Base-by-base conservation (phyloP, 2,797 vertebrate genomes). In the Champsocephalus gunnari region DNA sequence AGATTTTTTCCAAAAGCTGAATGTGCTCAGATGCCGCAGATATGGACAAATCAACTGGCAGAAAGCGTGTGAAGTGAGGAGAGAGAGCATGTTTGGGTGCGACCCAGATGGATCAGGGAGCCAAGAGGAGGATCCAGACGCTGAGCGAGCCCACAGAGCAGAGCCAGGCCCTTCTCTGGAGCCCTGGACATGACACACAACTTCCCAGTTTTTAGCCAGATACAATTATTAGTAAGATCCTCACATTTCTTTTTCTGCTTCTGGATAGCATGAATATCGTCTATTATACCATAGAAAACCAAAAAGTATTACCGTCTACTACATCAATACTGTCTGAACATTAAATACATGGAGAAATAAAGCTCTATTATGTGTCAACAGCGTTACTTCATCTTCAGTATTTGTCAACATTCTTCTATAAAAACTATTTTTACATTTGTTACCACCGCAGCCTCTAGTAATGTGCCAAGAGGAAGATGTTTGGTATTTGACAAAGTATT, bases 31-130 rank as follows among this genome's bases (percentile, higher is more conserved):
- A 90, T 87, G 89, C 70, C 64, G 54, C 53, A 79, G 84, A 91
- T 82, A 89, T 56, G 87, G 88, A 86, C 84, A 88, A 89, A 87
- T 93, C 86, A 91, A 91, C 90, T 91, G 91, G 91, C 91, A 93
- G 85, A 77, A 83, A 77, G 76, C 66, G 88, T 88, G 89, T 84
- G 86, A 87, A 91, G 84, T 82, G 79, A 86, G 75, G 80, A 80
- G 79, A 75, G 83, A 82, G 81, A 87, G 87, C 84, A 77, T 88
- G 81, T 90, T 84, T 90, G 88, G 89, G 88, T 69, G 87, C 88
- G 89, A 87, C 89, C 87, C 89, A 85, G 81, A 67, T 34, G 34
- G 69, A 74, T 80, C 75, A 59, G 62, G 74, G 69, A 73, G 91
- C 92, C 92, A 91, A 90, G 86, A 88, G 78, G 72, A 73, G 61